Conservation (phyloP, 2,888 invertebrate species). For the Anthrax anthrax region DNA sequence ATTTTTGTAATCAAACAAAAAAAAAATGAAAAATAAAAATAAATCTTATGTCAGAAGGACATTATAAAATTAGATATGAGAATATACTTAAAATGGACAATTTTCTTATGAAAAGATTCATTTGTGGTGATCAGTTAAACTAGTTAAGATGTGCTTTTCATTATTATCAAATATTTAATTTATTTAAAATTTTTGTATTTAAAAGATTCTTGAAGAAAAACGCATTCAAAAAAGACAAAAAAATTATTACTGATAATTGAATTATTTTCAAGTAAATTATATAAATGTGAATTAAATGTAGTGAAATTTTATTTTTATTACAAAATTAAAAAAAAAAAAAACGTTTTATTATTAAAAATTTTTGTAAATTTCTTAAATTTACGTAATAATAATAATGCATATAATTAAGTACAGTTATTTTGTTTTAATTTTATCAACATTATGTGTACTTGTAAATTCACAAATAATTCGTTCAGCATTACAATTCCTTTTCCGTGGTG, state of each 20-base stretch:
- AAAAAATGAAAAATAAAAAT: too few species aligned
- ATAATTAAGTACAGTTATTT: not conserved
- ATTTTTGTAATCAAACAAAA: too few species aligned
- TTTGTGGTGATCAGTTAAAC: constrained; percentile 2
- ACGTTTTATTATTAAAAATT: constrained; percentile 25
- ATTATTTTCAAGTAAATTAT: too few species aligned
- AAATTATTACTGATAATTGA: too few species aligned
- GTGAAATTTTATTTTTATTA: too few species aligned
- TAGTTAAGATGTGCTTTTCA: not conserved
- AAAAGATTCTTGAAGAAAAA: too few species aligned
- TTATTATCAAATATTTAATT: not conserved
- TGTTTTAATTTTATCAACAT: not conserved
- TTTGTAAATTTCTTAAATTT: constrained; percentile 12
- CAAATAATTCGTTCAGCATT: not conserved
- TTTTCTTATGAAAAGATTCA: constrained; percentile 1
- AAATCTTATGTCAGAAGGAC: not conserved
- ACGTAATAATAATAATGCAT: not conserved
- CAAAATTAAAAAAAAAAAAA: too few species aligned
- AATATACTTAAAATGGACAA: constrained; percentile 2
- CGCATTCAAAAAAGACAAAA: too few species aligned
- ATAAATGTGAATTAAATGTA: too few species aligned
- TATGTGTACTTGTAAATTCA: not conserved
- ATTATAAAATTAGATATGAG: not conserved
- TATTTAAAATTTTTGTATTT: not conserved
- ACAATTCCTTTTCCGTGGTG: constrained; percentile 1